These are phyloP conservation scores for Cepaea hortensis DNA, from an alignment of 2,888 invertebrate species.

Conservation along the genomic window DNA sequence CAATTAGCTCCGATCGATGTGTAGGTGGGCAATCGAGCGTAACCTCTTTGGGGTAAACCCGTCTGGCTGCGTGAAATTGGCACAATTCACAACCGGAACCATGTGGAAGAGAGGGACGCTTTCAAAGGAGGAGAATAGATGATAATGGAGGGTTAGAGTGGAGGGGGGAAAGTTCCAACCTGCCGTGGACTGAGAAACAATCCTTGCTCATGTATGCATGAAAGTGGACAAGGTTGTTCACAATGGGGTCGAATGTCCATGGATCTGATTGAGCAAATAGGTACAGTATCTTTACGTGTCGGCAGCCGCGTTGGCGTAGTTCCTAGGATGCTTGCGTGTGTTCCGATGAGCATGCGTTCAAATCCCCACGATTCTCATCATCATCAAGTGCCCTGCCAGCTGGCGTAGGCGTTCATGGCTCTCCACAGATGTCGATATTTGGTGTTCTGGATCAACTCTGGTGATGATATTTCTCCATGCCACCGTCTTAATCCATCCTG, in stretches of 20 bases:
- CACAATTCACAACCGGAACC: slow-evolving; percentile 14
- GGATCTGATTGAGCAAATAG: too few species aligned
- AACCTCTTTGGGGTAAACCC: not conserved
- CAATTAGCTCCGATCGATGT: slow-evolving; percentile 26
- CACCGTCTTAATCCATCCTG: too few species aligned
- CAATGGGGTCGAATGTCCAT: not conserved
- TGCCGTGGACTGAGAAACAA: not conserved
- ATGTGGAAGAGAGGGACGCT: not conserved
- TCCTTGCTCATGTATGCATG: not conserved
- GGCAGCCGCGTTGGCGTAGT: too few species aligned
- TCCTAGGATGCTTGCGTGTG: too few species aligned
- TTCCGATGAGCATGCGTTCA: too few species aligned
- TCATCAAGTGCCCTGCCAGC: too few species aligned
- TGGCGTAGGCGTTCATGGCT: too few species aligned
- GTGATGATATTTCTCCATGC: too few species aligned
- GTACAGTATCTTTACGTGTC: too few species aligned
- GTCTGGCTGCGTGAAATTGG: slow-evolving; percentile 9
- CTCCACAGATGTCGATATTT: too few species aligned
- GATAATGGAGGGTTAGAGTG: not conserved
- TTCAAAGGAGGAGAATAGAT: slow-evolving; percentile 1
- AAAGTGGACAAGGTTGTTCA: not conserved
- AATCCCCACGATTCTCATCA: too few species aligned
- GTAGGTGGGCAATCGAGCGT: slow-evolving; percentile 12
- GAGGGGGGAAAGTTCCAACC: not conserved
- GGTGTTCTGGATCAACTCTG: too few species aligned